These are phyloP conservation scores for Eupelmus urozonus DNA, from an alignment of 2,888 invertebrate species.

Conservation along the genomic window DNA sequence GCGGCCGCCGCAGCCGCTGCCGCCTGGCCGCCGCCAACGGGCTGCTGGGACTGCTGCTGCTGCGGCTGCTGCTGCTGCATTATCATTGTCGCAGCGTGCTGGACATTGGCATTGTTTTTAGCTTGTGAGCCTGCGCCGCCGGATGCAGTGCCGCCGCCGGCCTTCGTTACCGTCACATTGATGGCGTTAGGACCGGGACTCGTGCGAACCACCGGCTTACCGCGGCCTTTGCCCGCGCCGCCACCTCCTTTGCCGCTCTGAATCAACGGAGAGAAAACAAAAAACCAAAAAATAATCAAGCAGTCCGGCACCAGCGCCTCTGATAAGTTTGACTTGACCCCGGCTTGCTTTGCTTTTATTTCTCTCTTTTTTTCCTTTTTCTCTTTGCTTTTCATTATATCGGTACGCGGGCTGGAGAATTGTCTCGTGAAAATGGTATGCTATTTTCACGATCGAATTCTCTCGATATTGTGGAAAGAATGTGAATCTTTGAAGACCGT, in stretches of 20 bases:
- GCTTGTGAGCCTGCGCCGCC: slow-evolving; percentile 49
- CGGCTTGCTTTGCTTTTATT: slow-evolving; percentile 4
- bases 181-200: slow-evolving; percentile 83
- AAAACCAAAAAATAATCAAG: slow-evolving; percentile 51
- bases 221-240: slow-evolving; percentile 82
- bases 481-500: neutral
- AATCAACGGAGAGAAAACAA: slow-evolving; percentile 53
- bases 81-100: slow-evolving; percentile 71
- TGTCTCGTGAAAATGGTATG: too few relatives aligned
- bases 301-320: neutral
- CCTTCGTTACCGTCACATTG: slow-evolving; percentile 79
- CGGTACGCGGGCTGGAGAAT: too few relatives aligned
- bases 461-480: too few relatives aligned
- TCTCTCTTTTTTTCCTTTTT: slow-evolving; percentile 11
- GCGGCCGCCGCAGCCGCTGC: slow-evolving; percentile 52
- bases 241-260: slow-evolving; percentile 70
- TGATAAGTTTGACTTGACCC: neutral
- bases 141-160: slow-evolving; percentile 34
- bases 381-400: neutral
- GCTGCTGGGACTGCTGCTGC: slow-evolving; percentile 49
- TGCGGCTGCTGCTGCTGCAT: slow-evolving; percentile 70
- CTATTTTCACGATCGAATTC: too few relatives aligned
- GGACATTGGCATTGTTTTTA: slow-evolving; percentile 81
- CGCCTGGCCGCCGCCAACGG: slow-evolving; percentile 47
- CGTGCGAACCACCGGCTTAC: slow-evolving; percentile 83